Conservation (phyloP, 2,888 invertebrate species). For the Leucoma salicis region DNA sequence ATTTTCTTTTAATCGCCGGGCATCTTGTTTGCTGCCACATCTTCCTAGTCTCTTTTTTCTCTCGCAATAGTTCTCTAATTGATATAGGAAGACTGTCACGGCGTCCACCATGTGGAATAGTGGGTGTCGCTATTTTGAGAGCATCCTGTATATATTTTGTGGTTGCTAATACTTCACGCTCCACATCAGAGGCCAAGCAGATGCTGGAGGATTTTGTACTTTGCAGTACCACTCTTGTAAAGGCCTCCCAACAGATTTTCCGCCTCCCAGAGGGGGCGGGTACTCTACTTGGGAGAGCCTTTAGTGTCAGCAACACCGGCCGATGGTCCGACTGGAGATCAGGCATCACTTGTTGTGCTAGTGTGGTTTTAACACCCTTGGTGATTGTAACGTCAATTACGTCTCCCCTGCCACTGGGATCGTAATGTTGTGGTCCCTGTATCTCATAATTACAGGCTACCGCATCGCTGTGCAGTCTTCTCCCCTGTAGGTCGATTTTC, state of each 20-base stretch:
- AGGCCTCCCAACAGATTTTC: background rate
- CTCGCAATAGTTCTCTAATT: background rate
- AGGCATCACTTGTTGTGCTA: too few relatives aligned
- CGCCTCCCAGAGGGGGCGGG: too few relatives aligned
- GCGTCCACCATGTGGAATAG: background rate
- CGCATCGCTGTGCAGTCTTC: background rate
- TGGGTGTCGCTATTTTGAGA: background rate
- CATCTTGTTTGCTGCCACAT: conserved; percentile 1
- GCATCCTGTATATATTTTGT: background rate
- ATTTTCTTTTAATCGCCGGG: background rate
- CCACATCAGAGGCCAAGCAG: too few relatives aligned
- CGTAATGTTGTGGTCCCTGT: conserved; percentile 1
- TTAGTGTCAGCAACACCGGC: too few relatives aligned
- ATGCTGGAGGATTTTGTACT: too few relatives aligned
- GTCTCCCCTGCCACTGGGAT: too few relatives aligned
- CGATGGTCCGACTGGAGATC: conserved; percentile 1
- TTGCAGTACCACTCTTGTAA: too few relatives aligned
- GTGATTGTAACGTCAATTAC: too few relatives aligned
- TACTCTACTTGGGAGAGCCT: too few relatives aligned
- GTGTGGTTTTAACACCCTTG: background rate
- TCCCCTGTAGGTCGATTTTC: too few relatives aligned
- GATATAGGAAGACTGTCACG: background rate
- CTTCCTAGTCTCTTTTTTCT: background rate
- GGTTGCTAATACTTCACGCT: too few relatives aligned
- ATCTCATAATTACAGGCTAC: background rate